A percentile compares a stretch with the other conserved stretches of the same genome.
Evolutionary conservation across 2,888 invertebrate species (phyloP).

Genomic region (Frankliniella fusca): DNA sequence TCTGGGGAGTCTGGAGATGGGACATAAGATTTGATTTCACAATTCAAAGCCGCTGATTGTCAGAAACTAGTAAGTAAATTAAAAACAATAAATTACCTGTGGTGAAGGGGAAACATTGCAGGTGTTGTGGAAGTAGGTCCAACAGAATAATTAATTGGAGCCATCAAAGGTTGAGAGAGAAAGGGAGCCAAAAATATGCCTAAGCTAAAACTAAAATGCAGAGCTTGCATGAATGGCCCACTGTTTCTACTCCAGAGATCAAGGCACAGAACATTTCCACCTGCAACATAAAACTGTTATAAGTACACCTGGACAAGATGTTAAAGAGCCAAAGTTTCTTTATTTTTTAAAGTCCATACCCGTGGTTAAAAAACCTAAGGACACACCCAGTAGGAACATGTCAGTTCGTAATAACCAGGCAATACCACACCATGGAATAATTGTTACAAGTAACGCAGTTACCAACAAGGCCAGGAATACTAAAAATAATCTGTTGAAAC

Average conservation of each 20-base stretch:
- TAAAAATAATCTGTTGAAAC: slow-evolving; percentile 46
- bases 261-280: slow-evolving; percentile 49
- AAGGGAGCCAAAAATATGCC: slow-evolving; percentile 50
- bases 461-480: slow-evolving; percentile 46
- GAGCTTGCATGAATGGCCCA: slow-evolving; percentile 48
- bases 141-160: slow-evolving; percentile 29
- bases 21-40: background rate
- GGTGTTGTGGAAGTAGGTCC: background rate
- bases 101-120: background rate
- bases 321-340: background rate
- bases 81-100: background rate
- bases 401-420: slow-evolving; percentile 44
- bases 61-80: no score
- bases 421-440: slow-evolving; percentile 46
- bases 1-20: background rate
- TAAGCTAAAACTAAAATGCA: slow-evolving; percentile 50
- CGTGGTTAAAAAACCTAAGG: slow-evolving; percentile 48
- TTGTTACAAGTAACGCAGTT: slow-evolving; percentile 46
- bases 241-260: slow-evolving; percentile 44
- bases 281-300: slow-evolving; percentile 41
- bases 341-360: slow-evolving; percentile 38
- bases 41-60: no score
- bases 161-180: slow-evolving; percentile 48
- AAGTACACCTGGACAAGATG: background rate
- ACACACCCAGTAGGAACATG: slow-evolving; percentile 46